These are phyloP conservation scores for Syrista parreyssii DNA, from an alignment of 2,888 invertebrate genomes.

Conservation along the genomic window DNA sequence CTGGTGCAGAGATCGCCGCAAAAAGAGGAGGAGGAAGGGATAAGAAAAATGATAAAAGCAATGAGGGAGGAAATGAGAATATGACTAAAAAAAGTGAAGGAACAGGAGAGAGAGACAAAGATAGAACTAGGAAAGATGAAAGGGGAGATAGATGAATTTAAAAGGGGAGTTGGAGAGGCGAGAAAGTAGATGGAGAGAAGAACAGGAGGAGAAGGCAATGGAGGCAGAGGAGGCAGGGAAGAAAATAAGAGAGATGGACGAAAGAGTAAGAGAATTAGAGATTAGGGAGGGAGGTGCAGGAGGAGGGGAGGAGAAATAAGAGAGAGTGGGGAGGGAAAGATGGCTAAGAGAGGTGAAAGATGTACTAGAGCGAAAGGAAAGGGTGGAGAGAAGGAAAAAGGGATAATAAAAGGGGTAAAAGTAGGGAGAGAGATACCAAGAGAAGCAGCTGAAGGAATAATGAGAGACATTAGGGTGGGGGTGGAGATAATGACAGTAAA, in stretches of 20 bases:
- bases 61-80: no score
- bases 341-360: background rate
- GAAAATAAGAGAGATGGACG: background rate
- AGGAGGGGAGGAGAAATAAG: background rate
- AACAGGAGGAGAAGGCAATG: background rate
- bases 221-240: background rate
- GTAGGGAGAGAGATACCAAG: no score
- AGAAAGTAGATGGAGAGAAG: background rate
- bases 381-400: background rate
- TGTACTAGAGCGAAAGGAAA: background rate
- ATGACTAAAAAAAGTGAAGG: no score
- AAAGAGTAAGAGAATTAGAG: constrained; percentile 5
- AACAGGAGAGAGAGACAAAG: no score
- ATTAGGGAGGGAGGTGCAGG: background rate
- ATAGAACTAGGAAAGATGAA: background rate
- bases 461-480: no score
- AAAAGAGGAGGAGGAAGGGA: no score
- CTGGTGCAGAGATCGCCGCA: no score
- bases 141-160: background rate
- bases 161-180: background rate
- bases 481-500: no score
- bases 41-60: no score
- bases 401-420: no score
- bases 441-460: no score
- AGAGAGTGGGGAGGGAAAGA: background rate